Evolutionary conservation across 2,888 invertebrate genomes (phyloP), one percentile per base, ranked within the genome.

Genomic region (Rhagium mordax): DNA sequence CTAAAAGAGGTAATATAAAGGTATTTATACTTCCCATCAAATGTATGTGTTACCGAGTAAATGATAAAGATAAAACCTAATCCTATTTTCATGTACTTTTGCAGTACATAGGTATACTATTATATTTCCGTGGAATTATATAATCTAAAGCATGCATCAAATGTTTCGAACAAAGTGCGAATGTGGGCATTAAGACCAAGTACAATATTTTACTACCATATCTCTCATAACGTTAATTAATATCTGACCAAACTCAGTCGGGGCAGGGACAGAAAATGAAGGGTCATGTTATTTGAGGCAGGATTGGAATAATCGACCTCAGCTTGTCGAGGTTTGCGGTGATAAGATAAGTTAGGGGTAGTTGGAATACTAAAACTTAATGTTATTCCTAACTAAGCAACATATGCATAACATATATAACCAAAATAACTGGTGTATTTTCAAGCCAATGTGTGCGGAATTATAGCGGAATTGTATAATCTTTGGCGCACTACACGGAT

Each of bases 261-360:
- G 20, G 53, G 24, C 49, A 27, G 29, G 48, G 65, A 59, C 59
- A 59, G 65, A 65, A 16, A 62, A 62, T 21, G 21, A 49, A 53
- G 65, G 65, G 65, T 65, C 65, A 29, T 53, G 65, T 53, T 49
- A 27, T 29, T 49, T 29, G 53, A 18, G 65, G 62, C 48, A 13
- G 48, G 49, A 47, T 62, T 48, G 62, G 65, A 29, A 65, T 65
- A 65, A 65, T 65, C 65, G 65, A 65, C 65, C 48, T 53, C 53
- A 21, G 33, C 15, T 29, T 65, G 65, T 65, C 65, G 65, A 59
- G 65, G 49, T 21, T 29, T 49, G 53, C 65, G 53, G 65, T 33
- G 33, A 65, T 65, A 65, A 65, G 33, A 65, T 65, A 65, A 65
- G 48, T 65, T 53, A 48, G 51, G 53, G 65, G 51, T 59, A 55